A percentile compares a stretch with the other conserved stretches of the same genome.
These are phyloP conservation scores for Botia kubotai DNA, from an alignment of 2,797 vertebrate species.

Conservation along the genomic window DNA sequence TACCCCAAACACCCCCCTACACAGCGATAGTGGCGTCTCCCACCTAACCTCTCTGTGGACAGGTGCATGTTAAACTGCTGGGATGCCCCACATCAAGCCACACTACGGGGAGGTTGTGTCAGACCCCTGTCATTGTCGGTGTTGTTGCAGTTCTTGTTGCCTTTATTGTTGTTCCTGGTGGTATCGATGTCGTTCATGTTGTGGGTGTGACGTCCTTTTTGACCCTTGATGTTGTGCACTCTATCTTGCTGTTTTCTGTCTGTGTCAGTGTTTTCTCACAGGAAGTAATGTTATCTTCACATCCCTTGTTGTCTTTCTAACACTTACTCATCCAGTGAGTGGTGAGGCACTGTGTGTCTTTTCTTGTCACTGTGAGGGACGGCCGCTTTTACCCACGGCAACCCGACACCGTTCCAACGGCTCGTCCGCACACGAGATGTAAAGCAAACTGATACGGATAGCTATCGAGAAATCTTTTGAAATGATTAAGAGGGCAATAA, in stretches of 20 bases:
- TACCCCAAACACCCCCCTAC: slow-evolving; percentile 54
- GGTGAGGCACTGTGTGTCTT: slow-evolving; percentile 49
- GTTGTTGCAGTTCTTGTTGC: slow-evolving; percentile 60
- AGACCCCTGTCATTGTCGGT: slow-evolving; percentile 78
- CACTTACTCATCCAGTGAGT: slow-evolving; percentile 51
- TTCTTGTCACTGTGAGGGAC: slow-evolving; percentile 42
- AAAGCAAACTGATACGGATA: not conserved
- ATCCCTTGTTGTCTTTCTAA: slow-evolving; percentile 61
- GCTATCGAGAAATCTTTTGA: not conserved
- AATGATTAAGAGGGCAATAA: not conserved
- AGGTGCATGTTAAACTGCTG: slow-evolving; percentile 89
- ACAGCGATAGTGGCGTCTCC: slow-evolving; percentile 76
- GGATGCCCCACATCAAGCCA: slow-evolving; percentile 91
- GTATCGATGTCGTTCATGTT: slow-evolving; percentile 63
- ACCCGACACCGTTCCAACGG: slow-evolving; percentile 26
- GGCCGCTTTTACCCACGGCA: slow-evolving; percentile 52
- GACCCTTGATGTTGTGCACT: slow-evolving; percentile 63
- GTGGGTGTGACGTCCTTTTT: slow-evolving; percentile 64
- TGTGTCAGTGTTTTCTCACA: slow-evolving; percentile 55
- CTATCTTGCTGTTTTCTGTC: slow-evolving; percentile 61
- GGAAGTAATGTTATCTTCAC: slow-evolving; percentile 61
- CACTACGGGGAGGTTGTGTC: slow-evolving; percentile 85
- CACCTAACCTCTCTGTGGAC: slow-evolving; percentile 73
- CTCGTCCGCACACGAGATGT: not conserved
- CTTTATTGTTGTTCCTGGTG: slow-evolving; percentile 64